Base-by-base conservation (phyloP, 2,888 invertebrate species). In the Synergus itoensis region DNA sequence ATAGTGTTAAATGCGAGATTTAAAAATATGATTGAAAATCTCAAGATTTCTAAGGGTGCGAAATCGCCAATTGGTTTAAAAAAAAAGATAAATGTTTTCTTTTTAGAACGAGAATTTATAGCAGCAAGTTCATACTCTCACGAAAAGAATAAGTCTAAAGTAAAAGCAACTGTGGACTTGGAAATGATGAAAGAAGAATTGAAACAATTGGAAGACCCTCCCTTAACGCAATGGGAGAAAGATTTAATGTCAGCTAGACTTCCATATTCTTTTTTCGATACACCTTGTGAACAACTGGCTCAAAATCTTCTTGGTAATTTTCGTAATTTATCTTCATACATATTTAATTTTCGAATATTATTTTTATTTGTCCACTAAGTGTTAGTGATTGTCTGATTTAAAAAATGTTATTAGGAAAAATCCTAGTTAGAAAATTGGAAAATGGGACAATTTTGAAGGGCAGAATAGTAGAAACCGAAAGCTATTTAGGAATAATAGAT, bases 381-480 rank as follows among this genome's bases (percentile, higher is more conserved):
- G 36, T 36, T 5, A 36, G 36, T 36, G 12, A 60, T 21, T 11
- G 7, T 11, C 28, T 62, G n/a, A 63, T 73, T 45, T 28, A 11
- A 77, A 48, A 18, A 36, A 43, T 57, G n/a, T 16, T 53, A 63
- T 36, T 16, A 83, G 96, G 96, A 9, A 94, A 95, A 92, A 87
- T 94, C 62, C 86, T 96, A 41, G 95, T 95, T 16, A 92, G 95
- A 65, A 91, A 92, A 86, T 84, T 94, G 67, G 92, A 93, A 16
- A 91, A 93, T 86, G 93, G 93, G 16, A 89, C 91, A 67, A 84
- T 94, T 64, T 83, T 96, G 36, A 93, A 93, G 88, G 96, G 95
- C 18, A 92, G 92, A 84, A 96, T 96, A 84, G 95, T 96, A 0
- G 96, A 96, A 92, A 96, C 96, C 0, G 96, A 96, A 91, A 94